These are phyloP conservation scores for Phaetusa simplex DNA, from an alignment of 2,113 vertebrate species.

Conservation along the genomic window DNA sequence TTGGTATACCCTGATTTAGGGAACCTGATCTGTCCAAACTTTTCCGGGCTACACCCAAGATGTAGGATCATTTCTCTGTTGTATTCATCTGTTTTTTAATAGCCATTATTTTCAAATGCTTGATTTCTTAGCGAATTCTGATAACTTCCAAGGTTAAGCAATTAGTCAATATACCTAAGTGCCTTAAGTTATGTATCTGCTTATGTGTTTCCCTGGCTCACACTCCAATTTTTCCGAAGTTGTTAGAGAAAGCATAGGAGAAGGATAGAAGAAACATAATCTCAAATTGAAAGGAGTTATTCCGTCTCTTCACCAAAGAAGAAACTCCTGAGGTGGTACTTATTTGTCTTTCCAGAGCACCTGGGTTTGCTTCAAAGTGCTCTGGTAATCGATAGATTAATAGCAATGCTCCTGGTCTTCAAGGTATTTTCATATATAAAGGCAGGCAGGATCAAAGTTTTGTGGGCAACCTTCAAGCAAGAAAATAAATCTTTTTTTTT, in stretches of 20 bases:
- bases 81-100: not conserved
- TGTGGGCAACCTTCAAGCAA: not conserved
- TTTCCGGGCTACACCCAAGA: not conserved
- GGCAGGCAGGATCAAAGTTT: not conserved
- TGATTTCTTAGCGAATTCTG: not conserved
- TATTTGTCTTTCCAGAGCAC: not conserved
- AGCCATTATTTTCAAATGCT: not conserved
- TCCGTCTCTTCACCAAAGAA: not conserved
- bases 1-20: not conserved
- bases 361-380: not conserved
- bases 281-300: not conserved
- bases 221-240: not conserved
- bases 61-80: not conserved
- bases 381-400: not conserved
- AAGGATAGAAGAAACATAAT: not conserved
- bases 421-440: not conserved
- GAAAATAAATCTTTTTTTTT: not conserved
- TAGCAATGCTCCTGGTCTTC: not conserved
- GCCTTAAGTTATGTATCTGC: not conserved
- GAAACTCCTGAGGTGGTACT: not conserved
- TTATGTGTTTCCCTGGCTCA: not conserved
- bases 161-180: not conserved
- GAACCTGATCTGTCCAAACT: not conserved
- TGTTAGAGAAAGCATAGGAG: not conserved
- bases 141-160: not conserved